phyloP scores from a whole-genome alignment of 2,113 vertebrate species.

The Crotalus helleri region DNA sequence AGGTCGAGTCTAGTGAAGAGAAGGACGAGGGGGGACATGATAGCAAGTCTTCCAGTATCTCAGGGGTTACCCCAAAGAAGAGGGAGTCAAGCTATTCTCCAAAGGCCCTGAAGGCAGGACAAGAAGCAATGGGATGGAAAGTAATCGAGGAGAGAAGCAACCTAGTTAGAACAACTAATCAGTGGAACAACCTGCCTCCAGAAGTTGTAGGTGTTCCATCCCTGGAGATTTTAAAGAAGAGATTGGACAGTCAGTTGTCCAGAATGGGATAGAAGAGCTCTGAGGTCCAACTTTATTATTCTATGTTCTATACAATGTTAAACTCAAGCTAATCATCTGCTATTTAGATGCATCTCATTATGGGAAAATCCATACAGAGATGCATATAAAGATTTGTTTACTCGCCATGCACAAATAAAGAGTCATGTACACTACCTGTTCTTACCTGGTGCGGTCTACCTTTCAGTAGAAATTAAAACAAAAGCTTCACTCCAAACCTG shows the following conservation, averaged over 20 bases:
- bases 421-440: neutral
- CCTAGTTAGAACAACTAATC: no score
- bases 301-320: neutral
- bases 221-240: no score
- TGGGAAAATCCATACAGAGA: neutral
- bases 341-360: neutral
- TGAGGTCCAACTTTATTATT: neutral
- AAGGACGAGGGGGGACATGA: neutral
- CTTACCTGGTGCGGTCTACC: neutral
- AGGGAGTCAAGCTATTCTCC: no score
- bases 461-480: neutral
- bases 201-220: no score
- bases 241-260: no score
- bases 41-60: neutral
- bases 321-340: neutral
- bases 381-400: neutral
- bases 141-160: no score
- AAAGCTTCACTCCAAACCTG: neutral
- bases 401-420: neutral
- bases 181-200: no score
- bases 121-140: no score
- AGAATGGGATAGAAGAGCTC: neutral
- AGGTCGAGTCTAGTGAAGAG: neutral
- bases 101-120: no score
- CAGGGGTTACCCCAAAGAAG: neutral